phyloP scores from a whole-genome alignment of 1,140 invertebrate genomes.

The Globodera ellingtonae region DNA sequence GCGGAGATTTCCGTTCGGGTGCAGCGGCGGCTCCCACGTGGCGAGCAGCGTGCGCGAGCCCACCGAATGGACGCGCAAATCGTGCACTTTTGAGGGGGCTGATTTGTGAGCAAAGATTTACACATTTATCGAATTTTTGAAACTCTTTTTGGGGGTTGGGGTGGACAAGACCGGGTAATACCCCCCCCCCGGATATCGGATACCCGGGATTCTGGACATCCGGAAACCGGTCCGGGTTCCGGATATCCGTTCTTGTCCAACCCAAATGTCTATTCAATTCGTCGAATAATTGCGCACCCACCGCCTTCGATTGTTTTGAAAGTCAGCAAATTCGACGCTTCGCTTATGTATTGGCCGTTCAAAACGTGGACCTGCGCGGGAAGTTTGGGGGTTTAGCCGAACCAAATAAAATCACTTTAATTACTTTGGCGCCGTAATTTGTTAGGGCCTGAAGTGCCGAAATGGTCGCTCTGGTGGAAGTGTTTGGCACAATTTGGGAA shows the following conservation, averaged over 20 bases:
- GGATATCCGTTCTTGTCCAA: too few species aligned
- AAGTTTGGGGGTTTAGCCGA: not conserved
- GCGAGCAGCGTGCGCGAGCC: slow-evolving; percentile 56
- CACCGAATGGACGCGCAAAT: slow-evolving; percentile 59
- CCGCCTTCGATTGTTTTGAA: slow-evolving; percentile 64
- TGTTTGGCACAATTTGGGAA: slow-evolving; percentile 14
- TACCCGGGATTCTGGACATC: too few species aligned
- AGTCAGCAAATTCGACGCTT: slow-evolving; percentile 39
- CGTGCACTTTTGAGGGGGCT: slow-evolving; percentile 60
- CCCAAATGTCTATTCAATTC: too few species aligned
- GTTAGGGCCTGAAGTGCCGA: slow-evolving; percentile 41
- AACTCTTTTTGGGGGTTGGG: too few species aligned
- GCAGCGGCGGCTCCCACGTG: slow-evolving; percentile 57
- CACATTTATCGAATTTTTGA: too few species aligned
- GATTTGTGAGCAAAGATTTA: slow-evolving; percentile 16
- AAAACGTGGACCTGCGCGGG: slow-evolving; percentile 49
- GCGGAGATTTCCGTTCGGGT: slow-evolving; percentile 60
- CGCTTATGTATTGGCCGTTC: slow-evolving; percentile 53
- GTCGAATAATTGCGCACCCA: slow-evolving; percentile 19
- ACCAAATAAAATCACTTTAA: not conserved
- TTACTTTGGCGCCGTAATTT: slow-evolving; percentile 42
- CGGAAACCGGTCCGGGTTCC: too few species aligned
- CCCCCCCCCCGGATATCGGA: too few species aligned
- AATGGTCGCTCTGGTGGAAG: slow-evolving; percentile 22
- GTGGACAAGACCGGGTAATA: too few species aligned